Base-by-base conservation (phyloP, 1,140 invertebrate species). In the Drosophila biarmipes region DNA sequence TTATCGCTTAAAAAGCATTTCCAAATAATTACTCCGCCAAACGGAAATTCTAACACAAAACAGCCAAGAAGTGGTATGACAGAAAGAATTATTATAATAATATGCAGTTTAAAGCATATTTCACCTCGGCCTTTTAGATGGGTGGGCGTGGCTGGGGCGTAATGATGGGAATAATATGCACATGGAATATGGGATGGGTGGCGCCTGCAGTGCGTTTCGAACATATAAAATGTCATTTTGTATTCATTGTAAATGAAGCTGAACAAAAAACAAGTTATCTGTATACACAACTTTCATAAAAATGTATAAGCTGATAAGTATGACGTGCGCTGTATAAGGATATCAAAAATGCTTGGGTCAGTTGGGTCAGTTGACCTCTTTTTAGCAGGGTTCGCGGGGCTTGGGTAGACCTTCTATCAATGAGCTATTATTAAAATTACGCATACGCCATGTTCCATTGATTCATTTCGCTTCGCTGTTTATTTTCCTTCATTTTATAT, bases 1-100 rank as follows among this genome's bases (percentile, higher is more conserved):
- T 87, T 87, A 87, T 87, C 84, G 82, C 57, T 86, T 86, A 87
- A 86, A 87, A 87, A 87, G 84, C 82, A 86, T 86, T 86, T 86
- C 78, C 71, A 82, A 85, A 85, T 85, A 86, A 85, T 85, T 85
- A 85, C 81, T 69, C 61, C 77, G 74, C 76, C 34, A 29, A 46
- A 38, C 45, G 54, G 38, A 71, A 45, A 73, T 62, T 64, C 62
- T 64, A 72, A 48, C 46, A 38, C 29, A 58, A 58, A 72, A 72
- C 14, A 61, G 38, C 31, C 24, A 52, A 49, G 11, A 51, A 55
- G 11, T 29, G 19, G 15, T 64, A 40, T 37, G 53, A 72, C 51
- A 75, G 34, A 52, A 57, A 48, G 40, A 67, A 54, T 53, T 67
- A 76, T 67, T 48, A 68, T 66, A 66, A 69, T 78, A 71, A 59